Evolutionary conservation across 2,797 vertebrate species (phyloP).

Genomic region (Karalla daura): DNA sequence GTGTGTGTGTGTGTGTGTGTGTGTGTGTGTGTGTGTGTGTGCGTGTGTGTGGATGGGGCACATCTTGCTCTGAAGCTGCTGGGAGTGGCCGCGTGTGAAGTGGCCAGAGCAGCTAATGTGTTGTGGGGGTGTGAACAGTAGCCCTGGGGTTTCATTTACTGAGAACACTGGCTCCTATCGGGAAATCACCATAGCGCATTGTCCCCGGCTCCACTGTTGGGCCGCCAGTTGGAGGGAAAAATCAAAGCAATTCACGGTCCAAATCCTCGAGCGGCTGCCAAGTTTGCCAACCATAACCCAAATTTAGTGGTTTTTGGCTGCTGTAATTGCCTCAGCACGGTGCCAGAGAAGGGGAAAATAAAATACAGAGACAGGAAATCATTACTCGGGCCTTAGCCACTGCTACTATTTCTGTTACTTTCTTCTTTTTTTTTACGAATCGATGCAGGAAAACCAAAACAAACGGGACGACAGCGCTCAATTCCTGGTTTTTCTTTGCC

Average conservation of each 20-base stretch:
- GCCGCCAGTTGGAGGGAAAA: not conserved
- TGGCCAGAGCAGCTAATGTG: not conserved
- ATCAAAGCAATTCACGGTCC: not conserved
- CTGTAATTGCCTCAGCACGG: not conserved
- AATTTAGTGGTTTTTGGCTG: too few species aligned
- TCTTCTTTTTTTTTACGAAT: not conserved
- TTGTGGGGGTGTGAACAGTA: not conserved
- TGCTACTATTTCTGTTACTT: not conserved
- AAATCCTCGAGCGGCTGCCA: not conserved
- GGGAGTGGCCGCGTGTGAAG: not conserved
- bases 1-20: too few species aligned
- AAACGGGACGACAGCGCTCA: not conserved
- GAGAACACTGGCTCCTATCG: not conserved
- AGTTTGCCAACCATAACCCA: not conserved
- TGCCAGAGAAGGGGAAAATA: slow-evolving; percentile 11
- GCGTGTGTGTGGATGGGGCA: not conserved
- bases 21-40: too few species aligned
- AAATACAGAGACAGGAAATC: slow-evolving; percentile 1
- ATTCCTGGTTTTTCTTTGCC: not conserved
- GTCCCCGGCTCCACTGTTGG: too few species aligned
- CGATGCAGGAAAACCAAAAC: not conserved
- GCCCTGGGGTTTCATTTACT: not conserved
- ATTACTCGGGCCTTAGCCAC: not conserved
- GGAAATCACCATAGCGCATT: not conserved
- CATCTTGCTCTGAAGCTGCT: not conserved